Evolutionary conservation across 2,888 invertebrate genomes (phyloP), one percentile per base, ranked within the genome.

Genomic region (Aleiodes testaceus): DNA sequence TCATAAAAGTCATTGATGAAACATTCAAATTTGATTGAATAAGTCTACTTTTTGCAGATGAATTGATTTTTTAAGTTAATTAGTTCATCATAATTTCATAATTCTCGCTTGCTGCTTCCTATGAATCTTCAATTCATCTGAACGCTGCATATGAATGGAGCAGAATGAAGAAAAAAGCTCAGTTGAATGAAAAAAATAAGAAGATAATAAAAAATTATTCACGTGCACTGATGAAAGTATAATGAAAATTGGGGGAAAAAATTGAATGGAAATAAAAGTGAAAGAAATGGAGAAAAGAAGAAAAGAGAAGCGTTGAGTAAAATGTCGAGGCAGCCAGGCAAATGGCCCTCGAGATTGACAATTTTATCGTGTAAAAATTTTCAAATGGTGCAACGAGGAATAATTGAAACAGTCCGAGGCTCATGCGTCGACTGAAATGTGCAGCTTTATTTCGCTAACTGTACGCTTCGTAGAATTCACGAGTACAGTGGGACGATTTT

Each of bases 331-430:
- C 53, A 53, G 53, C 26, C 53, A 53, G 53, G 53, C 53, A 53
- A 53, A 53, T 53, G 53, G 22, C 26, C 6, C 53, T 53, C 26
- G 53, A 53, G 53, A 53, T 53, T 53, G 53, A 53, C 53, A 53
- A 53, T 53, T 53, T 53, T 53, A 53, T 53, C 53, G 53, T 30
- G 26, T 53, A 53, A 53, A 53, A 53, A 53, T 53, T 53, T 53
- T 30, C 53, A 30, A 53, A 53, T 53, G 53, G 53, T 53, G 12
- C 53, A 53, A 30, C 26, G 53, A 14, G 53, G 26, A 53, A 53
- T 53, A 53, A 53, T 53, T 53, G 53, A 53, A 53, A 53, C 14
- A 53, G 53, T 53, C 53, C n/a, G 53, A 6, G 22, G 6, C 53
- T 53, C 53, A 53, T 20, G 53, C 53, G 53, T 53, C 53, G 53